Evolutionary conservation across 2,113 vertebrate genomes (phyloP).

Genomic region (human (Homo sapiens)): DNA sequence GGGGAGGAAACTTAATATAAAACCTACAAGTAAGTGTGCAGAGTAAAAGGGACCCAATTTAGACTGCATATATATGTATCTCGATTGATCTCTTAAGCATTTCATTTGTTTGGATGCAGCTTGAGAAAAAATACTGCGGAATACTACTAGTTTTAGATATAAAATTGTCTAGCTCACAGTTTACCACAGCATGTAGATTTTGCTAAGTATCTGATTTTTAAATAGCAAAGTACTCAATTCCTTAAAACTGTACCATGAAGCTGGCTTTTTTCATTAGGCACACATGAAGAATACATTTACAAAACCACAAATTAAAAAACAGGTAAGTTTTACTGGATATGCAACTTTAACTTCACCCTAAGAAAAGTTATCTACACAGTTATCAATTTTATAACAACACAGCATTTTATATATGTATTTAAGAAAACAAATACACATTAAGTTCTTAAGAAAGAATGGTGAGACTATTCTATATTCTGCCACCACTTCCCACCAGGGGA

Average conservation of each 20-base stretch:
- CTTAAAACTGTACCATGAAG: not conserved
- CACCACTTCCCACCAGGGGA: not conserved
- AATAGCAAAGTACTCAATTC: constrained; percentile 5
- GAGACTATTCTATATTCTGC: constrained; percentile 11
- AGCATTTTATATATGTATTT: not conserved
- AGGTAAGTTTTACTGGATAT: not conserved
- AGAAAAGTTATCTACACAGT: not conserved
- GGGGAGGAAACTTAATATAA: not conserved
- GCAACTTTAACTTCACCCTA: constrained; percentile 38
- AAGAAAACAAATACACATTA: constrained; percentile 17
- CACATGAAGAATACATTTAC: not conserved
- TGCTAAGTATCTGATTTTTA: not conserved
- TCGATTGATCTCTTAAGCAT: not conserved
- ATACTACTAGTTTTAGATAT: constrained; percentile 17
- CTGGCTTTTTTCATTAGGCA: constrained; percentile 2
- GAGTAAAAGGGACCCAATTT: constrained; percentile 5
- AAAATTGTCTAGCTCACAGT: not conserved
- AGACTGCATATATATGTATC: not conserved
- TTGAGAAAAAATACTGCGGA: constrained; percentile 2
- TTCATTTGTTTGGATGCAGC: not conserved
- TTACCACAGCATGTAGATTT: not conserved
- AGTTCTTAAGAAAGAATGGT: constrained; percentile 1
- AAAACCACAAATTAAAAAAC: not conserved
- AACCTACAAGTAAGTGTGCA: not conserved
- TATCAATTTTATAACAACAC: constrained; percentile 42